A percentile compares a stretch with the other conserved stretches of the same genome.
Conservation (phyloP, 2,888 invertebrate genomes). For the Muschampia plurimacula region DNA sequence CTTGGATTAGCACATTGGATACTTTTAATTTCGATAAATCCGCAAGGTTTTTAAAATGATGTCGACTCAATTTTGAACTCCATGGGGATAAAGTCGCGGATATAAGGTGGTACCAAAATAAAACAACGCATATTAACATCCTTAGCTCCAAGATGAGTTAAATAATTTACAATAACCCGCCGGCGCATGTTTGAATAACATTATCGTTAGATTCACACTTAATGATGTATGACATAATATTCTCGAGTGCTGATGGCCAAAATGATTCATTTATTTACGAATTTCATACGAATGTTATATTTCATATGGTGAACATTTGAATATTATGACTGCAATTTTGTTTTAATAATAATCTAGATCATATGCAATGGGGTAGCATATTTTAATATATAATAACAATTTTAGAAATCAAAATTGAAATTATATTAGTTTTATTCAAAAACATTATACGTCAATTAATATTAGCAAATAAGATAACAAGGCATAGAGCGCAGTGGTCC, state of each 20-base stretch:
- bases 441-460: neutral
- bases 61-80: no score
- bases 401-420: neutral
- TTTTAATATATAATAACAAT: neutral
- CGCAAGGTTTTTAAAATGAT: no score
- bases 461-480: neutral
- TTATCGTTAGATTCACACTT: conserved; percentile 28
- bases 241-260: conserved; percentile 10
- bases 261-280: conserved; percentile 13
- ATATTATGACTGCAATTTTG: neutral
- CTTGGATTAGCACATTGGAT: no score
- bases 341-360: neutral
- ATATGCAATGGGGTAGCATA: neutral
- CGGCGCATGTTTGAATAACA: conserved; percentile 32
- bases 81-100: no score
- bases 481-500: neutral
- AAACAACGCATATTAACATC: no score
- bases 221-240: conserved; percentile 34
- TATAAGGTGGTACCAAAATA: no score
- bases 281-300: no score
- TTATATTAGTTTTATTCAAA: neutral
- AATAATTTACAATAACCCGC: conserved; percentile 23
- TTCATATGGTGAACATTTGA: neutral
- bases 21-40: no score
- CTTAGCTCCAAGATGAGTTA: conserved; percentile 23